phyloP scores from a whole-genome alignment of 2,797 vertebrate genomes.

The Scolopax bukidnonensis region DNA sequence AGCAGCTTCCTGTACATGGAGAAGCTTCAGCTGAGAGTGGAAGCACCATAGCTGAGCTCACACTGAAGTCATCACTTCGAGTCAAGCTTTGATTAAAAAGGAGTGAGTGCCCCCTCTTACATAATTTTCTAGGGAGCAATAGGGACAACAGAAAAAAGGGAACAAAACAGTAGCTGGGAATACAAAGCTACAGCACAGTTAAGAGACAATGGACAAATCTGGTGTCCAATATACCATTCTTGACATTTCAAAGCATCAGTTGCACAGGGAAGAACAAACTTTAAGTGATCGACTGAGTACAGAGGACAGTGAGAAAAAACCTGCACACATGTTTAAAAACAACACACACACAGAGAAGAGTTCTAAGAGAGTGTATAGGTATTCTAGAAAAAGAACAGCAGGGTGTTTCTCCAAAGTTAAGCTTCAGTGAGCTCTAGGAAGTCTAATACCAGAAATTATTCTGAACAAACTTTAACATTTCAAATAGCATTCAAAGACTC shows the following conservation, averaged over 20 bases:
- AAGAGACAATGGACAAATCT: not conserved
- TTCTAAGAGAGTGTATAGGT: not conserved
- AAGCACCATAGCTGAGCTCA: not conserved
- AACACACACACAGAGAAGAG: not conserved
- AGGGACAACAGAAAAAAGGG: not conserved
- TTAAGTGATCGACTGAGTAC: not conserved
- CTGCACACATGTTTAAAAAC: not conserved
- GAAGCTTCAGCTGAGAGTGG: not conserved
- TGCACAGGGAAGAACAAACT: not conserved
- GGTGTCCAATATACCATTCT: not conserved
- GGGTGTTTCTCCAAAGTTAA: not conserved
- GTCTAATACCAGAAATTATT: not conserved
- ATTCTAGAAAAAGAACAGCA: not conserved
- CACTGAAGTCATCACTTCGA: not conserved
- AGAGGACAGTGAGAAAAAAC: not conserved
- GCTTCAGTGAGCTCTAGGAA: not conserved
- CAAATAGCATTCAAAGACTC: not conserved
- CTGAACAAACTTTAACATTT: not conserved
- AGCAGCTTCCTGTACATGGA: not conserved
- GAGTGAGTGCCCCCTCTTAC: not conserved
- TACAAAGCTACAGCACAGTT: not conserved
- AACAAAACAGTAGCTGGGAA: not conserved
- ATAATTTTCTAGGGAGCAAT: not conserved
- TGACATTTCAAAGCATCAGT: not conserved
- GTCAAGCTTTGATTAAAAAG: not conserved